phyloP scores from a whole-genome alignment of 2,797 vertebrate species.

The Pteronotus mesoamericanus region DNA sequence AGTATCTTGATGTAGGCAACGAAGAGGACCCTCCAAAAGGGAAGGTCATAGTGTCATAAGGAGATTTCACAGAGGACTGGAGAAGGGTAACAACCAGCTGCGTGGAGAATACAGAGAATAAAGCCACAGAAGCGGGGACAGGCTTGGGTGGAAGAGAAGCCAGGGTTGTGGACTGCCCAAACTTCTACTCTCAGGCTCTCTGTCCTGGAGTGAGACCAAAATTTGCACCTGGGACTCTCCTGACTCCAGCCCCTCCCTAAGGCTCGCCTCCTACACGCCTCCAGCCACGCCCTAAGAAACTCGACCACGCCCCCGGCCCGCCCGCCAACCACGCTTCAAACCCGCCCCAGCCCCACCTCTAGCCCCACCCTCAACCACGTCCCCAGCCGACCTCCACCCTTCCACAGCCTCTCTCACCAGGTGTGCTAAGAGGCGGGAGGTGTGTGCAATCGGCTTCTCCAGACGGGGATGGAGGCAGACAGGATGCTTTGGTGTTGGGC shows the following conservation, averaged over 20 bases:
- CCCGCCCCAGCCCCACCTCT: not conserved
- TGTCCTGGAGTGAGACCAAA: not conserved
- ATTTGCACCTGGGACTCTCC: not conserved
- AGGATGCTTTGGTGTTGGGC: not conserved
- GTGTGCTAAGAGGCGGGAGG: rapidly evolving
- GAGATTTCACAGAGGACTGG: not conserved
- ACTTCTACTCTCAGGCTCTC: not conserved
- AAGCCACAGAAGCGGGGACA: not conserved
- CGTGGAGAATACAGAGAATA: rapidly evolving
- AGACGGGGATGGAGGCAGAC: not conserved
- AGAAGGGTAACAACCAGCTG: not conserved
- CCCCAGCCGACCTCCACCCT: rapidly evolving
- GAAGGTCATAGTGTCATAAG: rapidly evolving
- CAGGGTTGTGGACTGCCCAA: not conserved
- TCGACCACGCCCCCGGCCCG: not conserved
- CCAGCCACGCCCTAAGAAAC: not conserved
- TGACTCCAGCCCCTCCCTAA: not conserved
- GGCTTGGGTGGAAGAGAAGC: not conserved
- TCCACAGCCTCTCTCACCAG: not conserved
- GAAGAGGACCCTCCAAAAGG: not conserved
- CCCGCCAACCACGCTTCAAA: not conserved
- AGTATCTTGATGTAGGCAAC: rapidly evolving
- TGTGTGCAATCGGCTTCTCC: not conserved
- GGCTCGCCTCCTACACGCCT: not conserved
- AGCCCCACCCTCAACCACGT: no score